Evolutionary conservation across 2,888 invertebrate species (phyloP).

Genomic region (Trissolcus brochymenae): DNA sequence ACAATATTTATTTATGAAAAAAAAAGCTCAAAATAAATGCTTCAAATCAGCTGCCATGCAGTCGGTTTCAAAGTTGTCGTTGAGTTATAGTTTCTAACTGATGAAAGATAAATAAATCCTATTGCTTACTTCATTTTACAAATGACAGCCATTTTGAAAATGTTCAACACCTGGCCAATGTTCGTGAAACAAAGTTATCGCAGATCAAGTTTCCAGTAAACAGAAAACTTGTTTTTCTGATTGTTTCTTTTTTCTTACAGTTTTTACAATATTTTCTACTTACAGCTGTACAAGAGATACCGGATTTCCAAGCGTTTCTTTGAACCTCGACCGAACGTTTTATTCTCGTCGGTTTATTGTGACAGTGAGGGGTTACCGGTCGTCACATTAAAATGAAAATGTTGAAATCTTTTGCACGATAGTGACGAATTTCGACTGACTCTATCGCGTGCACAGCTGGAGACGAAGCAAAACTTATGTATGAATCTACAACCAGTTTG

Average conservation of each 20-base stretch:
- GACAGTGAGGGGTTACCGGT: slow-evolving; percentile 15
- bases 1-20: no score
- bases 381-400: slow-evolving; percentile 13
- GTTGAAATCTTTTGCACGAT: neutral
- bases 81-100: no score
- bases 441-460: neutral
- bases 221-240: slow-evolving; percentile 13
- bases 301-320: slow-evolving; percentile 20
- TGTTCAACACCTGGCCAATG: neutral
- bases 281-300: slow-evolving; percentile 15
- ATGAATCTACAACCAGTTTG: slow-evolving; percentile 19
- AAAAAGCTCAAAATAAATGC: no score
- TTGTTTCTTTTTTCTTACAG: neutral
- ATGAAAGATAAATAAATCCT: no score
- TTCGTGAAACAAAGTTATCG: neutral
- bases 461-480: neutral
- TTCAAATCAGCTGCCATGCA: no score
- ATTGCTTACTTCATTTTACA: no score
- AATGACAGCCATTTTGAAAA: no score
- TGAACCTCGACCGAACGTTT: slow-evolving; percentile 1
- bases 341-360: slow-evolving; percentile 13
- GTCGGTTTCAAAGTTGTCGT: no score
- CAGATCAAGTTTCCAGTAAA: neutral
- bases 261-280: slow-evolving; percentile 4
- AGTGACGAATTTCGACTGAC: neutral